Conservation (phyloP, 2,888 invertebrate genomes). For the Leptodirus hochenwartii region DNA sequence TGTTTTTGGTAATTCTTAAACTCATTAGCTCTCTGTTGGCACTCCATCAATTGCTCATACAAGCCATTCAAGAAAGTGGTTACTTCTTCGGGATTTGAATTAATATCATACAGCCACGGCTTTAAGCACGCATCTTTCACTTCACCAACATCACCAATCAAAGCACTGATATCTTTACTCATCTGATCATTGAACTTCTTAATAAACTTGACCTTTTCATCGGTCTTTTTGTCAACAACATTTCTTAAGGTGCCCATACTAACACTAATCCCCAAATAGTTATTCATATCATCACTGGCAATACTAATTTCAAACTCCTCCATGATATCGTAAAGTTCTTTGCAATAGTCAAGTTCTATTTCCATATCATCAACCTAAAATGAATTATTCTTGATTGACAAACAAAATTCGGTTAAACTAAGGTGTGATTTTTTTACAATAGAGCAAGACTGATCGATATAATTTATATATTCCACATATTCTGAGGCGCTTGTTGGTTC, state of each 20-base stretch:
- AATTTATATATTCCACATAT: constrained; percentile 49
- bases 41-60: constrained; percentile 39
- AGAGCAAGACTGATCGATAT: constrained; percentile 39
- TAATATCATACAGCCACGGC: constrained; percentile 52
- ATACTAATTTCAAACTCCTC: constrained; percentile 59
- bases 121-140: constrained; percentile 55
- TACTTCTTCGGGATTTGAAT: constrained; percentile 49
- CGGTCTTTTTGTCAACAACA: constrained; percentile 48
- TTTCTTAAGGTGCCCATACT: constrained; percentile 44
- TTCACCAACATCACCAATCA: constrained; percentile 53
- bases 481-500: constrained; percentile 54
- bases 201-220: constrained; percentile 49
- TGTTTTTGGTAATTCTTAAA: constrained; percentile 69
- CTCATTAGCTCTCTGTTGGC: constrained; percentile 50
- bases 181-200: constrained; percentile 52
- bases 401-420: too few relatives aligned
- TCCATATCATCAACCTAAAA: constrained; percentile 51
- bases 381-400: too few relatives aligned
- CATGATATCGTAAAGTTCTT: constrained; percentile 69
- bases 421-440: too few relatives aligned
- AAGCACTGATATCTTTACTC: constrained; percentile 55
- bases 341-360: constrained; percentile 54
- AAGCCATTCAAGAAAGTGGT: constrained; percentile 43
- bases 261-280: constrained; percentile 41
- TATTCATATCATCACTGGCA: constrained; percentile 49